Evolutionary conservation across 2,888 invertebrate species (phyloP), one percentile per base, ranked within the genome.

Genomic region (Drosophila pseudotalamancana): DNA sequence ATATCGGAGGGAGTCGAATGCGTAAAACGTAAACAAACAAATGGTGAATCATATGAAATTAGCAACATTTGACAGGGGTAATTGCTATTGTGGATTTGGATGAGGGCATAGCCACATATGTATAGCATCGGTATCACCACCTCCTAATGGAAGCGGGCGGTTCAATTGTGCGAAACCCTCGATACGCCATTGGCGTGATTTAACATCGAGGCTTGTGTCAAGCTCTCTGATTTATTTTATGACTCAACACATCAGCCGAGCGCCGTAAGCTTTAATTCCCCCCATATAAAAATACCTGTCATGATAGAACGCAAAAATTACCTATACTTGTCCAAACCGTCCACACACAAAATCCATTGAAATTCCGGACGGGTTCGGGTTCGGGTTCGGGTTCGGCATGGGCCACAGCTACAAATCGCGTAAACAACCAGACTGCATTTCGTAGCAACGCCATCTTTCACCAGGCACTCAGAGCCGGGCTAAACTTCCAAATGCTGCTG

Each of bases 321-420:
- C 70, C 76, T 46, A 51, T 60, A 68, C 77, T 72, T 84, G 42
- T 62, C 55, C 43, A 50, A 31, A 59, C n/a, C 42, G 21, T 51
- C 39, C 49, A 61, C 32, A 49, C 4, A 34, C 39, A 56, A 56
- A 53, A 53, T 42, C 64, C 62, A 86, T 86, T 81, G 77, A 87
- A 87, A 81, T 81, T 87, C 87, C 74, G 75, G 69, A 62, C 81
- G 72, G 53, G 74, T 84, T n/a, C n/a, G n/a, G n/a, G n/a, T n/a
- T n/a, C n/a, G n/a, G n/a, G n/a, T n/a, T n/a, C 81, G 72, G 53
- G 74, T 84, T 72, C 66, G 56, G 54, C 68, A 60, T 61, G 48
- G 78, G 86, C 87, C 80, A 83, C 77, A 80, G 80, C 87, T 70
- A 86, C 84, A 76, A 86, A 86, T 83, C 80, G 80, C 77, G 77